These are phyloP conservation scores for Saccostrea cuccullata DNA, from an alignment of 1,140 invertebrate genomes.

Conservation along the genomic window DNA sequence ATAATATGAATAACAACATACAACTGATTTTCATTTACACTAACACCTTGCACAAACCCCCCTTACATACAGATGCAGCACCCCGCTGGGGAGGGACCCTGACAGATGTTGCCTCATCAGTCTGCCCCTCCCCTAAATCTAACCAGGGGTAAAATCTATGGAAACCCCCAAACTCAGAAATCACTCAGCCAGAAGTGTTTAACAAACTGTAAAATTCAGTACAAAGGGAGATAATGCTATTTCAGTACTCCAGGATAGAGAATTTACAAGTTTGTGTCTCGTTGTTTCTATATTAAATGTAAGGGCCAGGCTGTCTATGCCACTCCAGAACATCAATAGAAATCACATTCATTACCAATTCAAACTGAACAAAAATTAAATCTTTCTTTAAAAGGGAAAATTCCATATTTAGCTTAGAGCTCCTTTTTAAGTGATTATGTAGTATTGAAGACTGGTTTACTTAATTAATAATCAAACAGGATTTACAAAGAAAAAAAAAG, in stretches of 20 bases:
- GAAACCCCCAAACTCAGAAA: constrained; percentile 44
- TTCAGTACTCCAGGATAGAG: neutral
- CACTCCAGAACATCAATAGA: neutral
- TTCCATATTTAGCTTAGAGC: neutral
- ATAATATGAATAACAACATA: neutral
- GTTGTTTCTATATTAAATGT: neutral
- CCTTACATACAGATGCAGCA: constrained; percentile 12
- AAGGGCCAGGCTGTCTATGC: neutral
- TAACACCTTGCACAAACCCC: neutral
- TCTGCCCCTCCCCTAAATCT: constrained; percentile 45
- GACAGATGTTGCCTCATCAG: constrained; percentile 54
- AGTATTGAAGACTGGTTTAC: neutral
- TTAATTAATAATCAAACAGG: neutral
- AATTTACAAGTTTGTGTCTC: constrained; percentile 4
- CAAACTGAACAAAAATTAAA: neutral
- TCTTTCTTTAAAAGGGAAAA: neutral
- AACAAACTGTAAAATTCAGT: constrained; percentile 35
- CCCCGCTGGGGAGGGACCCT: neutral
- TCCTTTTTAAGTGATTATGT: neutral
- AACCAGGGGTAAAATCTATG: constrained; percentile 59
- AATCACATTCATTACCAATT: constrained; percentile 18
- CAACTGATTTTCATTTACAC: neutral
- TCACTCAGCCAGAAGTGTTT: constrained; percentile 42
- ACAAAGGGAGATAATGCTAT: constrained; percentile 51
- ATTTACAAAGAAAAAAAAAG: neutral